Percentiles rank a stretch among this genome's conserved stretches.
These are phyloP conservation scores for Parapristionchus giblindavisi DNA, from an alignment of 2,888 invertebrate genomes.

Conservation along the genomic window DNA sequence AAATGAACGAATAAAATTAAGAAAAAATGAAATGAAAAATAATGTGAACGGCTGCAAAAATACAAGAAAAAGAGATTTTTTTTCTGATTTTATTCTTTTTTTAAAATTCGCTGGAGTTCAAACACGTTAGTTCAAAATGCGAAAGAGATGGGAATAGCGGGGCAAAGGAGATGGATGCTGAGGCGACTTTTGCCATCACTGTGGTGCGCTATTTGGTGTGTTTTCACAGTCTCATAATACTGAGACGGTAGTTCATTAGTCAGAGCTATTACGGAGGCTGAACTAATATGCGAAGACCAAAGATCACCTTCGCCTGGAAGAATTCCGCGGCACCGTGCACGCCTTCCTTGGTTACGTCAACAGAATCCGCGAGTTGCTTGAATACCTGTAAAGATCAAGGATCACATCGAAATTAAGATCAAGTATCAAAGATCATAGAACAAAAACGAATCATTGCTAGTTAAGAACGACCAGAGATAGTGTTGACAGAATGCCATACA, in stretches of 20 bases:
- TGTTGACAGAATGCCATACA: too few species aligned
- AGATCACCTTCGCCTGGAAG: slow-evolving; percentile 58
- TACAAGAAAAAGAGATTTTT: too few species aligned
- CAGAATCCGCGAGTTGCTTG: slow-evolving; percentile 54
- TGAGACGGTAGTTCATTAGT: too few species aligned
- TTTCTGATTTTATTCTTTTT: background rate
- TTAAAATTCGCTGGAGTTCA: background rate
- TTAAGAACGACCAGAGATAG: background rate
- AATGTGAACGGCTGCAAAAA: too few species aligned
- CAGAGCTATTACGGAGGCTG: background rate
- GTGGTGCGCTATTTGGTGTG: too few species aligned
- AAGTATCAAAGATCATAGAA: background rate
- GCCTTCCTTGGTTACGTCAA: slow-evolving; percentile 61
- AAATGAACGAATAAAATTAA: background rate
- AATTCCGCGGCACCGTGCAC: slow-evolving; percentile 57
- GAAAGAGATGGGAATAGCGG: too few species aligned
- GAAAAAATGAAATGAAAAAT: too few species aligned
- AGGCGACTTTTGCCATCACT: too few species aligned
- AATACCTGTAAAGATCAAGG: slow-evolving; percentile 42
- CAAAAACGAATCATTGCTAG: background rate
- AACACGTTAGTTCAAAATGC: too few species aligned
- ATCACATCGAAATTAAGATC: background rate
- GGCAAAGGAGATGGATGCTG: too few species aligned
- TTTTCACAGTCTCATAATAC: too few species aligned
- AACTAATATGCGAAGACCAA: background rate